Evolutionary conservation across 2,888 invertebrate genomes (phyloP).

Genomic region (Sepioteuthis lessoniana): DNA sequence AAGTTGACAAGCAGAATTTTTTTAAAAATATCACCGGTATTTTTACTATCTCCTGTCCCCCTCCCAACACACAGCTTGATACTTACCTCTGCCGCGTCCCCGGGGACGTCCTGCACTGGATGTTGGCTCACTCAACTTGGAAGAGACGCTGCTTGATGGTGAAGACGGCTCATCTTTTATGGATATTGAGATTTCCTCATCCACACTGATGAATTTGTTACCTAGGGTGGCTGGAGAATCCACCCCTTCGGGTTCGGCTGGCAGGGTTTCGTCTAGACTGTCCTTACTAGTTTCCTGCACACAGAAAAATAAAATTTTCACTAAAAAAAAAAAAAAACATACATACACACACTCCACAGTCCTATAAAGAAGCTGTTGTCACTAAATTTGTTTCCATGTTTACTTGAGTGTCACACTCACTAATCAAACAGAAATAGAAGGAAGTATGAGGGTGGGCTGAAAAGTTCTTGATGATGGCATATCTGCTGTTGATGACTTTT

Average conservation of each 20-base stretch:
- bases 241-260: background rate
- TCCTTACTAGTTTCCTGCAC: slow-evolving; percentile 25
- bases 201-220: slow-evolving; percentile 56
- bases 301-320: background rate
- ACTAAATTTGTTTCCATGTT: too few relatives aligned
- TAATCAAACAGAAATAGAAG: too few relatives aligned
- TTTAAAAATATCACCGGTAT: background rate
- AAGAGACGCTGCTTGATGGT: slow-evolving; percentile 71
- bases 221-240: slow-evolving; percentile 47
- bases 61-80: background rate
- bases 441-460: too few relatives aligned
- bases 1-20: background rate
- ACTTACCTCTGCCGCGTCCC: slow-evolving; percentile 51
- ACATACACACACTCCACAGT: too few relatives aligned
- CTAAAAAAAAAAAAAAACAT: too few relatives aligned
- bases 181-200: slow-evolving; percentile 59
- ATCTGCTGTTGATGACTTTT: too few relatives aligned
- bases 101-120: slow-evolving; percentile 55
- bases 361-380: too few relatives aligned
- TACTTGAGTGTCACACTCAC: too few relatives aligned
- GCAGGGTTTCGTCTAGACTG: background rate
- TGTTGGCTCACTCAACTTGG: slow-evolving; percentile 69
- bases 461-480: too few relatives aligned
- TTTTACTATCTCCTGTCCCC: too few relatives aligned
- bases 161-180: slow-evolving; percentile 68